Evolutionary conservation across 2,113 vertebrate genomes (phyloP).

Genomic region (Daboia siamensis): DNA sequence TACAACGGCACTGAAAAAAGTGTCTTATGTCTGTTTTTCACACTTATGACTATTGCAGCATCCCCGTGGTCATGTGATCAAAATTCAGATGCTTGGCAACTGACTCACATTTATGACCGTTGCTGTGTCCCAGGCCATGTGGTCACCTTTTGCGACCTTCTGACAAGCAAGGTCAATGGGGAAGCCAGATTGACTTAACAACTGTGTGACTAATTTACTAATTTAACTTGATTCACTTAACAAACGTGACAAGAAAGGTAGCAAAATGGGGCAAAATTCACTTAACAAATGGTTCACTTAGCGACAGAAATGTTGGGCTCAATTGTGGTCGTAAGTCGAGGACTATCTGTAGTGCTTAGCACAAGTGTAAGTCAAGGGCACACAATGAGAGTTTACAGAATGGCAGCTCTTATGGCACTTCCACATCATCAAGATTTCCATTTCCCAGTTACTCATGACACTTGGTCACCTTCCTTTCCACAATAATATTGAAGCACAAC

Average conservation of each 20-base stretch:
- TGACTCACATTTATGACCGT: background rate
- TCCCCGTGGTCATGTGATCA: background rate
- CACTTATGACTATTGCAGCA: background rate
- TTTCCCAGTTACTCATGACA: background rate
- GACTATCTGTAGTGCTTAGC: background rate
- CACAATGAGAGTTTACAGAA: background rate
- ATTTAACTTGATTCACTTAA: background rate
- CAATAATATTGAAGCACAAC: background rate
- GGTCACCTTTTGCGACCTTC: background rate
- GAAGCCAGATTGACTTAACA: background rate
- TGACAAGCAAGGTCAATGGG: background rate
- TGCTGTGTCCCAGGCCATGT: background rate
- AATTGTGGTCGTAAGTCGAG: background rate
- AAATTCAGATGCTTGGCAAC: background rate
- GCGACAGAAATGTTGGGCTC: background rate
- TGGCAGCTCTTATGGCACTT: background rate
- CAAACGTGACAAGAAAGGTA: background rate
- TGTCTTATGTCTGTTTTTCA: background rate
- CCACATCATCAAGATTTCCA: background rate
- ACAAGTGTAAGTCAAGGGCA: background rate
- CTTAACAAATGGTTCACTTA: background rate
- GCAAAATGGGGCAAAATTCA: background rate
- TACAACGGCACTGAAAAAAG: background rate
- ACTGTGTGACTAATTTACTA: background rate
- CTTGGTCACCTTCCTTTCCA: background rate